Evolutionary conservation across 1,140 invertebrate species (phyloP).

Genomic region (Leptonema lineaticorne): DNA sequence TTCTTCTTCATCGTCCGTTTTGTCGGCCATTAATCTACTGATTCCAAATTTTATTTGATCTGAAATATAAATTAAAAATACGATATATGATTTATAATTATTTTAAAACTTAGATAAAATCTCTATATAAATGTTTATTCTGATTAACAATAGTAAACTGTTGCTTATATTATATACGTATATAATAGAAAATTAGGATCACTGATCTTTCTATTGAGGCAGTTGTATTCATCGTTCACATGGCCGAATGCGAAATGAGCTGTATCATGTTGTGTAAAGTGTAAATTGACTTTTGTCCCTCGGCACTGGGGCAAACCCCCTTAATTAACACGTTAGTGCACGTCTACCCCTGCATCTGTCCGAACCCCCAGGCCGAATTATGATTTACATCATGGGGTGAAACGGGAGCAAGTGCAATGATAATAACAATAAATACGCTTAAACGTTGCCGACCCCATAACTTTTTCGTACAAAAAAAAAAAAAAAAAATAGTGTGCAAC

Average conservation of each 20-base stretch:
- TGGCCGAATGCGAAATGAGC: conserved; percentile 52
- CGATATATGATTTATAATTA: background rate
- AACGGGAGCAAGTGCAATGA: conserved; percentile 29
- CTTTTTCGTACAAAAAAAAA: background rate
- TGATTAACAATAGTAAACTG: too few relatives aligned
- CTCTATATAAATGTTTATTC: too few relatives aligned
- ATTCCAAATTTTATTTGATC: conserved; percentile 74
- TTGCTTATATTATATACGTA: too few relatives aligned
- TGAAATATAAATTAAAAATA: conserved; percentile 48
- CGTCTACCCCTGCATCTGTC: conserved; percentile 40
- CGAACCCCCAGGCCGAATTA: conserved; percentile 23
- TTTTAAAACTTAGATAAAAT: background rate
- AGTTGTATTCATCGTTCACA: too few relatives aligned
- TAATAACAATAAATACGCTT: conserved; percentile 39
- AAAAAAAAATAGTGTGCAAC: background rate
- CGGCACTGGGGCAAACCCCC: conserved; percentile 51
- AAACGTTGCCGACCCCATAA: conserved; percentile 6
- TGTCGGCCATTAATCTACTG: conserved; percentile 65
- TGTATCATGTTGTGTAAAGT: conserved; percentile 57
- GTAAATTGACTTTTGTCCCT: conserved; percentile 58
- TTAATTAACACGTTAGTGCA: conserved; percentile 56
- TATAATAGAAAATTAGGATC: too few relatives aligned
- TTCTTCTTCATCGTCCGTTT: conserved; percentile 58
- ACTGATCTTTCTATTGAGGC: conserved; percentile 35
- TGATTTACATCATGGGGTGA: conserved; percentile 24